Evolutionary conservation across 2,888 invertebrate species (phyloP).

Genomic region (Anoplius nigerrimus): DNA sequence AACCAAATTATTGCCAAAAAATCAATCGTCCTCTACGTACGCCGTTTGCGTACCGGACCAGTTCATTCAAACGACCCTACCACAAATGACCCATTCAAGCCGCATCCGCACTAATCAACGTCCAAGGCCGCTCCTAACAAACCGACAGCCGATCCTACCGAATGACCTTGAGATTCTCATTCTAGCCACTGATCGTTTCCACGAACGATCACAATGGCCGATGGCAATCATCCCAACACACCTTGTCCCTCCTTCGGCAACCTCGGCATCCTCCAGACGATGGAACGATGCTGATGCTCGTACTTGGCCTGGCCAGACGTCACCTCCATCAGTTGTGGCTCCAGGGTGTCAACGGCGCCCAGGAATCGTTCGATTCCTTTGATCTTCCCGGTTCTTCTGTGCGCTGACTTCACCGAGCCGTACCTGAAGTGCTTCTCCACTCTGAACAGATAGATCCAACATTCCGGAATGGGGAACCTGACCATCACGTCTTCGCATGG

Average conservation of each 20-base stretch:
- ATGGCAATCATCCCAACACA: constrained; percentile 65
- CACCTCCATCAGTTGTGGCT: constrained; percentile 95
- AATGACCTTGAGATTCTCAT: too few species aligned
- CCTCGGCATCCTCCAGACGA: constrained; percentile 98
- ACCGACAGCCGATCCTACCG: too few species aligned
- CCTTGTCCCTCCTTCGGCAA: constrained; percentile 99
- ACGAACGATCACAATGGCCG: too few species aligned
- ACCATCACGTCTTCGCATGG: constrained; percentile 98
- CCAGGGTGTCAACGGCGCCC: constrained; percentile 92
- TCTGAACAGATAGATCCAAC: constrained; percentile 99
- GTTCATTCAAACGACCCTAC: too few species aligned
- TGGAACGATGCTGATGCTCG: constrained; percentile 97
- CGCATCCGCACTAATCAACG: too few species aligned
- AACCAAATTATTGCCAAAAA: too few species aligned
- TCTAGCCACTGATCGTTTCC: too few species aligned
- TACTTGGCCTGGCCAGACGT: constrained; percentile 98
- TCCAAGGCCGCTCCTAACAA: too few species aligned
- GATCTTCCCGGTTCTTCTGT: constrained; percentile 89
- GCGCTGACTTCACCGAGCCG: constrained; percentile 73
- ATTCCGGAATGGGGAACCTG: constrained; percentile 97
- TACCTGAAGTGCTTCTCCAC: constrained; percentile 95
- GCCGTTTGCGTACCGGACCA: too few species aligned
- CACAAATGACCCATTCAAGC: too few species aligned
- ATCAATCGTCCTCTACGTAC: too few species aligned
- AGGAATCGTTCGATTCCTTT: constrained; percentile 94